These are phyloP conservation scores for Acropternis orthonyx DNA, from an alignment of 2,797 vertebrate species.

Conservation along the genomic window DNA sequence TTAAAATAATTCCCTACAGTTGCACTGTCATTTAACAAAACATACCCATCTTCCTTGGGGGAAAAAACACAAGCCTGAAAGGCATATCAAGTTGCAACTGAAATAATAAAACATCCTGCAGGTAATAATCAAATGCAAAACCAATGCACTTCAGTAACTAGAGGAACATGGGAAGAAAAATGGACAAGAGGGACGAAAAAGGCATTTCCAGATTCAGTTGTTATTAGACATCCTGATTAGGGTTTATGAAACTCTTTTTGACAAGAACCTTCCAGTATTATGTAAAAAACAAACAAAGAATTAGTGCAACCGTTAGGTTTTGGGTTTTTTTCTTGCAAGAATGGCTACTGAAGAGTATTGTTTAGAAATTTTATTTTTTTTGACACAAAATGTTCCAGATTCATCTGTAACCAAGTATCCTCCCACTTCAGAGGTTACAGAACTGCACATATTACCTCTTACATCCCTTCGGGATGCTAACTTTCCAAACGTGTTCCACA, in stretches of 20 bases:
- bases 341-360: neutral
- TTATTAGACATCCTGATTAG: neutral
- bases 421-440: neutral
- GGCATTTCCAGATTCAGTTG: neutral
- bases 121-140: neutral
- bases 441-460: neutral
- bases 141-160: neutral
- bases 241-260: neutral
- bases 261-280: neutral
- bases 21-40: neutral
- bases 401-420: neutral
- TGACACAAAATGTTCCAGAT: neutral
- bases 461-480: neutral
- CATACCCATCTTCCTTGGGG: neutral
- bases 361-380: slow-evolving; percentile 9
- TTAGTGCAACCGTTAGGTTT: neutral
- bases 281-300: neutral
- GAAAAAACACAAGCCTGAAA: neutral
- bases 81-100: neutral
- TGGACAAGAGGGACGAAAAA: neutral
- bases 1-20: neutral
- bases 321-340: neutral
- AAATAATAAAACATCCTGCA: neutral
- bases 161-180: neutral
- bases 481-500: neutral